phyloP scores from a whole-genome alignment of 2,888 invertebrate species.

The Drosophila austrosaltans region DNA sequence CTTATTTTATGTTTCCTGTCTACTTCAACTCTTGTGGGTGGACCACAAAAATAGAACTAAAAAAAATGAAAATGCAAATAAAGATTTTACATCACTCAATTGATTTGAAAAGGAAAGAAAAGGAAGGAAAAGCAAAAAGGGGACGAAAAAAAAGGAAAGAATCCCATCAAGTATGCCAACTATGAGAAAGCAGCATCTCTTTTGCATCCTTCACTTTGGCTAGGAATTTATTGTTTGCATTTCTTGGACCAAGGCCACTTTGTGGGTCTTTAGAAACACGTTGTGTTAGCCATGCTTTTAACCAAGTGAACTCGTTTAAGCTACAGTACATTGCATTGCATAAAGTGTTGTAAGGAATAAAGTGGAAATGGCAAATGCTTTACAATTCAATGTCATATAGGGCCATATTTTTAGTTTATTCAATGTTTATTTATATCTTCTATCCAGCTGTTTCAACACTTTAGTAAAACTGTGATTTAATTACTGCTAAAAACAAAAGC shows the following conservation, averaged over 20 bases:
- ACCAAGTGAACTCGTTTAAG: background rate
- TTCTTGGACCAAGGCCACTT: background rate
- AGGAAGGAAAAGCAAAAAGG: background rate
- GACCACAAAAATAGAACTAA: background rate
- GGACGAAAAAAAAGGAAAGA: background rate
- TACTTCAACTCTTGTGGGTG: background rate
- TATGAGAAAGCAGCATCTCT: too few species aligned
- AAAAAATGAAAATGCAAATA: background rate
- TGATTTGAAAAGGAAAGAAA: background rate
- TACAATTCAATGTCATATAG: too few species aligned
- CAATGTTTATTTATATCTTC: background rate
- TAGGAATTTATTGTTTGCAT: slow-evolving; percentile 7
- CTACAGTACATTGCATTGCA: background rate
- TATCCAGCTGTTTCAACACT: background rate
- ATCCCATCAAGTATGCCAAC: too few species aligned
- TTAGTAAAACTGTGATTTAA: slow-evolving; percentile 39
- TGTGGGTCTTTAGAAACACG: background rate
- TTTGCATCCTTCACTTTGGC: too few species aligned
- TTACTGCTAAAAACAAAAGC: slow-evolving; percentile 32
- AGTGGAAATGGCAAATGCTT: too few species aligned
- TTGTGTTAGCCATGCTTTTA: slow-evolving; percentile 7
- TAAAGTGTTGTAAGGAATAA: too few species aligned
- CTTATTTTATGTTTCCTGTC: slow-evolving; percentile 23
- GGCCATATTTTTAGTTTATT: too few species aligned
- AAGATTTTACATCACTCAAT: slow-evolving; percentile 6